Evolutionary conservation across 2,888 invertebrate species (phyloP).

Genomic region (Torymus auratus): DNA sequence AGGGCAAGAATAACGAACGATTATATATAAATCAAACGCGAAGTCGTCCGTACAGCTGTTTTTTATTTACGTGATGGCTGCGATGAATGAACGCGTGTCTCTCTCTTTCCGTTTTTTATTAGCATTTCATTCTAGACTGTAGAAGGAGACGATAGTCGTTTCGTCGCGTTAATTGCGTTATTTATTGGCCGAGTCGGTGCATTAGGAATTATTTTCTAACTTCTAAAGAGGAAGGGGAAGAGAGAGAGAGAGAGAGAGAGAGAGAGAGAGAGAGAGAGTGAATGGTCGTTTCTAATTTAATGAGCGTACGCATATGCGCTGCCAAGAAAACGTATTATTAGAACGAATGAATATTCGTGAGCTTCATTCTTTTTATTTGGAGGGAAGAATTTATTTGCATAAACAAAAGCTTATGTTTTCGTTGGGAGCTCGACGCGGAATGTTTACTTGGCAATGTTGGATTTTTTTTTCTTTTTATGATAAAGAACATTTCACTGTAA

Average conservation of each 20-base stretch:
- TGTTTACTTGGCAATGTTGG: background rate
- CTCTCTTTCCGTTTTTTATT: background rate
- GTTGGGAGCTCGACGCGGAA: slow-evolving; percentile 1
- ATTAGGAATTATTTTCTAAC: too few relatives aligned
- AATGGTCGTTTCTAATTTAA: background rate
- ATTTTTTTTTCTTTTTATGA: background rate
- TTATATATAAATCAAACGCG: slow-evolving; percentile 63
- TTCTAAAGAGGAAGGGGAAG: background rate
- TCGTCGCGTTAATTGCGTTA: slow-evolving; percentile 15
- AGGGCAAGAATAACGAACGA: slow-evolving; percentile 62
- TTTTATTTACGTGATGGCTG: slow-evolving; percentile 5
- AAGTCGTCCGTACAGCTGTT: slow-evolving; percentile 16
- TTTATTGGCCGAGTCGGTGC: slow-evolving; percentile 3
- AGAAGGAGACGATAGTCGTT: background rate
- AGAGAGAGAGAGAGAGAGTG: background rate
- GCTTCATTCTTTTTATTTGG: too few relatives aligned
- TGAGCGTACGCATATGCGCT: background rate
- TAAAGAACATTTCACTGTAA: too few relatives aligned
- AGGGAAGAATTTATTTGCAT: too few relatives aligned
- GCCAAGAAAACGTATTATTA: slow-evolving; percentile 29
- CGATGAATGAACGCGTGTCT: slow-evolving; percentile 2
- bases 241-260: background rate
- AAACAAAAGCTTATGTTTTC: too few relatives aligned
- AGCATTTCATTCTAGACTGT: too few relatives aligned
- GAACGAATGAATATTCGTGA: slow-evolving; percentile 2